Evolutionary conservation across 2,888 invertebrate species (phyloP).

Genomic region (Catocala sponsa): DNA sequence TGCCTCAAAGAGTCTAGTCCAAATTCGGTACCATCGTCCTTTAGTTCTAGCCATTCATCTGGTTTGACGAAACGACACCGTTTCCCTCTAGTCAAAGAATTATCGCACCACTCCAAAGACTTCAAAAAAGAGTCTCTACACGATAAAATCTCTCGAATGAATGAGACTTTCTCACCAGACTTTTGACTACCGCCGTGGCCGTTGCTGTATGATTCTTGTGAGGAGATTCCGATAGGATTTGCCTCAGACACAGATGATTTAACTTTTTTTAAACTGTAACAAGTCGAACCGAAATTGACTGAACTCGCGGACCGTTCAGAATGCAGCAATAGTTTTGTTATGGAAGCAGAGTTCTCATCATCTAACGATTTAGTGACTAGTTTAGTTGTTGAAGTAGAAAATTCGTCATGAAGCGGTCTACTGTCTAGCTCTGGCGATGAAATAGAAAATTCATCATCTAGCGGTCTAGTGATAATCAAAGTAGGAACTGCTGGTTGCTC

Average conservation of each 20-base stretch:
- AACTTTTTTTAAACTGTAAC: slow-evolving; percentile 51
- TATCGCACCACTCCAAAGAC: slow-evolving; percentile 85
- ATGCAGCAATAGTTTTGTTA: slow-evolving; percentile 67
- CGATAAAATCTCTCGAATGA: slow-evolving; percentile 79
- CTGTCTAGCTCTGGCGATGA: slow-evolving; percentile 41
- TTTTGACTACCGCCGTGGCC: slow-evolving; percentile 69
- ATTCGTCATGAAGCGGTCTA: slow-evolving; percentile 51
- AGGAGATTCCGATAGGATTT: slow-evolving; percentile 17
- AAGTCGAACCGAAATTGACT: slow-evolving; percentile 48
- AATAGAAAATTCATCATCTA: slow-evolving; percentile 57
- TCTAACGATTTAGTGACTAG: slow-evolving; percentile 51
- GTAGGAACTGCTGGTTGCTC: slow-evolving; percentile 44
- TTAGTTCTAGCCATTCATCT: slow-evolving; percentile 80
- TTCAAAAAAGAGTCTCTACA: slow-evolving; percentile 81
- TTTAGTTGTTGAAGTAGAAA: slow-evolving; percentile 54
- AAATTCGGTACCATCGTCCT: slow-evolving; percentile 72
- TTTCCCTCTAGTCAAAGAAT: slow-evolving; percentile 80
- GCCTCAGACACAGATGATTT: slow-evolving; percentile 39
- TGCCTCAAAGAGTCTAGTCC: slow-evolving; percentile 44
- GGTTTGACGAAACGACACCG: slow-evolving; percentile 74
- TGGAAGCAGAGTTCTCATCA: slow-evolving; percentile 61
- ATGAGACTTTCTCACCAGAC: slow-evolving; percentile 82
- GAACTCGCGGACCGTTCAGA: slow-evolving; percentile 68
- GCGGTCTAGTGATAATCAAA: slow-evolving; percentile 52
- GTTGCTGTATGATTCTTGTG: slow-evolving; percentile 57